Evolutionary conservation across 1,140 invertebrate genomes (phyloP).

Genomic region (Paramacrobiotus metropolitanus): DNA sequence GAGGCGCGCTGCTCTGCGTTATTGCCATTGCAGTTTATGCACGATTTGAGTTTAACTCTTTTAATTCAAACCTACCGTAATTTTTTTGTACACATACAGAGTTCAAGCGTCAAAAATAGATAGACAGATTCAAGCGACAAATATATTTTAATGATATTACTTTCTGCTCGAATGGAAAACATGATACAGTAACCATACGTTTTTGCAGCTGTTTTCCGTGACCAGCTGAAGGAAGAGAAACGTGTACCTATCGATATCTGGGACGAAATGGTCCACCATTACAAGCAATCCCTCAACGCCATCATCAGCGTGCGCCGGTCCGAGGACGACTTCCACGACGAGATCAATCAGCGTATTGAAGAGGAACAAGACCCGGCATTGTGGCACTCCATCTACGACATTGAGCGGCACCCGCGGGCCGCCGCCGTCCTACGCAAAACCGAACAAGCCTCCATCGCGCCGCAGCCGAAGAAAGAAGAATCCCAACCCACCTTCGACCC

Average conservation of each 20-base stretch:
- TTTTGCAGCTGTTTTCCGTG: neutral
- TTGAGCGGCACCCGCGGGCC: neutral
- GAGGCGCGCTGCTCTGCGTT: no score
- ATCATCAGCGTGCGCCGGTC: neutral
- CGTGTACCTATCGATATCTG: neutral
- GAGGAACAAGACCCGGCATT: neutral
- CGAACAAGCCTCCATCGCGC: neutral
- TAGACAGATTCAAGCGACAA: no score
- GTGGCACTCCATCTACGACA: neutral
- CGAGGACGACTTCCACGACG: neutral
- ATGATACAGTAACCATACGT: no score
- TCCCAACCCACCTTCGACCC: conserved; percentile 1
- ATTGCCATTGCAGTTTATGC: no score
- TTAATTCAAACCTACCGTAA: no score
- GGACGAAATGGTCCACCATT: neutral
- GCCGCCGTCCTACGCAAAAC: neutral
- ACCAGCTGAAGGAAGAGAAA: neutral
- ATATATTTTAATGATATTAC: neutral
- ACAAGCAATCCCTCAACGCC: neutral
- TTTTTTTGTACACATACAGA: no score
- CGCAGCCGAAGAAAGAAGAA: neutral
- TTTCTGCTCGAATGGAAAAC: no score
- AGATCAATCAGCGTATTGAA: neutral
- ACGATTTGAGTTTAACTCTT: no score
- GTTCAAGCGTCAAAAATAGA: no score